A percentile compares a stretch with the other conserved stretches of the same genome.
Evolutionary conservation across 1,140 invertebrate genomes (phyloP).

Genomic region (Stenopsyche tienmushanensis): DNA sequence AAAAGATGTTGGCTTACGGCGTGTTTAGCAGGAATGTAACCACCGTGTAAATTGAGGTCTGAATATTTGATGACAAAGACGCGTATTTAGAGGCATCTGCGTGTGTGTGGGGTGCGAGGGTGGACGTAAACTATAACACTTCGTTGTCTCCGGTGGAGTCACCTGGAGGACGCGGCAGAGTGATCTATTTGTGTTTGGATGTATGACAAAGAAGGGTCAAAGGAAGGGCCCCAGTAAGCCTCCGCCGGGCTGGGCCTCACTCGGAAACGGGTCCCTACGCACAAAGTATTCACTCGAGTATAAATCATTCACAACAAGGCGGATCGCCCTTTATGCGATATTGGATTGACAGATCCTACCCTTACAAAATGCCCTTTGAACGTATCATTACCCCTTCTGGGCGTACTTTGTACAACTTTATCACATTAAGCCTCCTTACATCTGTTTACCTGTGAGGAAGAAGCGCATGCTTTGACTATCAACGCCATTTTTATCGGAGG

Average conservation of each 20-base stretch:
- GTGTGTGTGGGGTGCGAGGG: no score
- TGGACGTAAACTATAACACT: no score
- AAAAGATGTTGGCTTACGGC: no score
- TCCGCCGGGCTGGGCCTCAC: not conserved
- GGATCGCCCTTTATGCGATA: not conserved
- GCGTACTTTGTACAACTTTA: not conserved
- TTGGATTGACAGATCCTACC: not conserved
- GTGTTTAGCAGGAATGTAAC: no score
- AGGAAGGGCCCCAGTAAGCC: not conserved
- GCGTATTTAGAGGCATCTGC: no score
- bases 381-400: constrained; percentile 4
- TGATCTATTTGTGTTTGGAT: not conserved
- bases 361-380: constrained; percentile 3
- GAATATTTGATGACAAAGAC: no score
- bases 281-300: constrained; percentile 10
- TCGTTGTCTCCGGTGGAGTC: not conserved
- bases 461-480: no score
- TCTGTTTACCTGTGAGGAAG: no score
- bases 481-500: no score
- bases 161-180: not conserved
- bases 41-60: no score
- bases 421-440: not conserved
- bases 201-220: constrained; percentile 9
- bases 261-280: no score
- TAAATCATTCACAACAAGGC: constrained; percentile 9